phyloP scores from a whole-genome alignment of 1,140 invertebrate species.

The Nephila pilipes region DNA sequence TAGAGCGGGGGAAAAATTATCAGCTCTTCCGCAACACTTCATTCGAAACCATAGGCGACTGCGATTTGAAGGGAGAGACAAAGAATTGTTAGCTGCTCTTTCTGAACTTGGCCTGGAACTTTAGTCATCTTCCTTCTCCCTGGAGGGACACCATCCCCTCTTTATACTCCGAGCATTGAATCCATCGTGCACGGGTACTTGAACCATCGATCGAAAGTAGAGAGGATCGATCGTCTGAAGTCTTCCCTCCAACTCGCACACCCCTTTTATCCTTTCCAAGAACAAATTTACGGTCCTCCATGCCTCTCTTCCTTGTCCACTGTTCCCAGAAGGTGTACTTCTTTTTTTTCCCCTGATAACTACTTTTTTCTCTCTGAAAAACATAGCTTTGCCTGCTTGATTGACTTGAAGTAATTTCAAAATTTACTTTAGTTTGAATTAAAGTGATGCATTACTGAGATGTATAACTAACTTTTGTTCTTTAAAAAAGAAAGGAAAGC shows the following conservation, averaged over 20 bases:
- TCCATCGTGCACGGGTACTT: slow-evolving; percentile 68
- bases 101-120: slow-evolving; percentile 43
- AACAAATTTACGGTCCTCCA: slow-evolving; percentile 10
- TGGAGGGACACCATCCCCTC: slow-evolving; percentile 13
- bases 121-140: slow-evolving; percentile 54
- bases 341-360: not conserved
- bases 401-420: not conserved
- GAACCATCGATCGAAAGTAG: slow-evolving; percentile 65
- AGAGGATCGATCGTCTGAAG: slow-evolving; percentile 53
- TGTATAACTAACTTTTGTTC: not conserved
- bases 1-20: not conserved
- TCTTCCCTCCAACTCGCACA: not conserved
- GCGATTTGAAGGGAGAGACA: not conserved
- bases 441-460: not conserved
- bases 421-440: not conserved
- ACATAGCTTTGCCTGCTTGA: not conserved
- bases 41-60: slow-evolving; percentile 18
- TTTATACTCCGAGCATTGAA: not conserved
- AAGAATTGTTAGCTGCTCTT: slow-evolving; percentile 49
- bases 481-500: no score
- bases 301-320: not conserved
- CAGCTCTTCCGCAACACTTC: slow-evolving; percentile 32
- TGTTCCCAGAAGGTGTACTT: slow-evolving; percentile 1
- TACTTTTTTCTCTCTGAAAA: not conserved
- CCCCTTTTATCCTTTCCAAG: slow-evolving; percentile 7